Evolutionary conservation across 2,797 vertebrate species (phyloP).

Genomic region (Poecilia gillii): DNA sequence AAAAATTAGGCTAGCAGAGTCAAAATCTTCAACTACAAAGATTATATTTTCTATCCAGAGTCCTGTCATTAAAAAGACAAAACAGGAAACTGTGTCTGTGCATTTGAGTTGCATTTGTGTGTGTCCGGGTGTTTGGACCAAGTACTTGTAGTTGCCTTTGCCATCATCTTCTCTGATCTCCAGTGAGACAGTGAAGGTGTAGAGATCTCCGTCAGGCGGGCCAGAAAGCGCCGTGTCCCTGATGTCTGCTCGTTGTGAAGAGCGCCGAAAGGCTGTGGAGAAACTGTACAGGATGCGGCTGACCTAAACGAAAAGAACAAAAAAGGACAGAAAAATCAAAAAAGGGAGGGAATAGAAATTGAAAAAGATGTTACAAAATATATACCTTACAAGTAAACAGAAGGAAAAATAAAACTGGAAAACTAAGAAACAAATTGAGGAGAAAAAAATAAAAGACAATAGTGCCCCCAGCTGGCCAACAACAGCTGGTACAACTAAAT

Average conservation of each 20-base stretch:
- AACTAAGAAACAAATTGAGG: constrained; percentile 1
- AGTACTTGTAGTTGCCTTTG: constrained; percentile 95
- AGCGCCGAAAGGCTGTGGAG: constrained; percentile 93
- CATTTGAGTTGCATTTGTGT: background rate
- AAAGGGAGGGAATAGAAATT: background rate
- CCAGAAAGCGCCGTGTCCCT: constrained; percentile 83
- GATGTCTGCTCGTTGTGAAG: constrained; percentile 85
- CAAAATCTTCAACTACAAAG: constrained; percentile 4
- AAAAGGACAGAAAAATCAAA: background rate
- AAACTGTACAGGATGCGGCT: constrained; percentile 97
- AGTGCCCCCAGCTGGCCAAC: constrained; percentile 53
- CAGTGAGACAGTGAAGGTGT: constrained; percentile 91
- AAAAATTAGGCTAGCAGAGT: background rate
- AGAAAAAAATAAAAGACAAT: constrained; percentile 25
- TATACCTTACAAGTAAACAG: background rate
- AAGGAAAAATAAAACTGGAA: background rate
- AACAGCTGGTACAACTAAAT: background rate
- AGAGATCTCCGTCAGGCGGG: constrained; percentile 88
- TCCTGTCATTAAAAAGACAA: background rate
- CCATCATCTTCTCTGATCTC: constrained; percentile 98
- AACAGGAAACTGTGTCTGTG: background rate
- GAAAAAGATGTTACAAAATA: background rate
- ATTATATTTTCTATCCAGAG: background rate
- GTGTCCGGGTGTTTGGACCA: constrained; percentile 1
- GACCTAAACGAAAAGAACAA: constrained; percentile 80